These are phyloP conservation scores for Zygaena filipendulae DNA, from an alignment of 2,888 invertebrate species.

Conservation along the genomic window DNA sequence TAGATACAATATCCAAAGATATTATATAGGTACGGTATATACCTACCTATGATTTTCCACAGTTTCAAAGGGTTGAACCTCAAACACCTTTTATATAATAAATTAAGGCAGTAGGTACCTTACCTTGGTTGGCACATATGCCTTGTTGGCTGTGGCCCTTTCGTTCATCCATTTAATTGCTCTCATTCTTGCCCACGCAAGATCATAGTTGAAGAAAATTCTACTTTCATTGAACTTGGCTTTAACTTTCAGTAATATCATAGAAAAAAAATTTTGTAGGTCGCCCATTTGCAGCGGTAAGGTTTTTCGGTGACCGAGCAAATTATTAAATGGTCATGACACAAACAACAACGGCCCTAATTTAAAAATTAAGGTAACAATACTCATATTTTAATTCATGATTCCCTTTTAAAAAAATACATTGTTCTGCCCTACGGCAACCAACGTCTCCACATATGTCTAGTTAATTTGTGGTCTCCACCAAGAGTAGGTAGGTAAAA, in stretches of 20 bases:
- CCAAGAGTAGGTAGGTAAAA: no score
- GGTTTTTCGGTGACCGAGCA: constrained; percentile 25
- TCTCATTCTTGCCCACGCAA: constrained; percentile 54
- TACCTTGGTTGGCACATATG: constrained; percentile 85
- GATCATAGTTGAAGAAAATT: constrained; percentile 52
- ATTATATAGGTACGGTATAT: no score
- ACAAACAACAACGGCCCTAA: constrained; percentile 34
- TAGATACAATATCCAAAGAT: background rate
- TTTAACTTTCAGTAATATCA: constrained; percentile 65
- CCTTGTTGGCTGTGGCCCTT: constrained; percentile 76
- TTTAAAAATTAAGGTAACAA: constrained; percentile 29
- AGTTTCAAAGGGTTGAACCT: background rate
- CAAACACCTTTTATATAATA: constrained; percentile 6
- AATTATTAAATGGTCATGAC: constrained; percentile 49
- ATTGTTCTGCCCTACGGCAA: constrained; percentile 14
- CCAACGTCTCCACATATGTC: constrained; percentile 25
- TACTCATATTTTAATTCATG: constrained; percentile 45
- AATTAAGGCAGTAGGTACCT: constrained; percentile 18
- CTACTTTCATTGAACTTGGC: constrained; percentile 61
- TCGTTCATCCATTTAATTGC: constrained; percentile 83
- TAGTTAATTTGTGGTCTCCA: no score
- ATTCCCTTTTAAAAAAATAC: constrained; percentile 16
- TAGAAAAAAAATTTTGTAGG: constrained; percentile 61
- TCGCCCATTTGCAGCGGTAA: constrained; percentile 55
- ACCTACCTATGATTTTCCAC: background rate